Evolutionary conservation across 1,140 invertebrate genomes (phyloP).

Genomic region (Drosophila triauraria): DNA sequence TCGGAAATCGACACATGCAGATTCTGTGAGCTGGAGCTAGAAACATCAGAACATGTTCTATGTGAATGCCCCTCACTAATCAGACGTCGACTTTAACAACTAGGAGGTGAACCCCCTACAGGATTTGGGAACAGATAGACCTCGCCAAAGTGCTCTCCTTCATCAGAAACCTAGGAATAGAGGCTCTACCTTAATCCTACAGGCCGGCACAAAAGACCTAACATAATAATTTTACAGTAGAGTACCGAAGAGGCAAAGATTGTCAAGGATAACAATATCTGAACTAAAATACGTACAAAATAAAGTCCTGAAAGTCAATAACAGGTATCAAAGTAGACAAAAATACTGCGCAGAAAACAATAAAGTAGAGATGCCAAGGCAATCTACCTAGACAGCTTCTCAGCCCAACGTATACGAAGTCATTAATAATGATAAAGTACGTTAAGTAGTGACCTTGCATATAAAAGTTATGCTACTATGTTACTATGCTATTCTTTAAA

Average conservation of each 20-base stretch:
- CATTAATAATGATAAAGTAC: too few relatives aligned
- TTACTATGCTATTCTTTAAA: not conserved
- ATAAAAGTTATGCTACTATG: not conserved
- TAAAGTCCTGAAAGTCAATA: not conserved
- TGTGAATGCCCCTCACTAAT: too few relatives aligned
- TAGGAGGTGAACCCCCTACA: too few relatives aligned
- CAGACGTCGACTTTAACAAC: too few relatives aligned
- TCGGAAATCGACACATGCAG: too few relatives aligned
- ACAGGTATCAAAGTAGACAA: not conserved
- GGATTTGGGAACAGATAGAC: too few relatives aligned
- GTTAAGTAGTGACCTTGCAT: not conserved
- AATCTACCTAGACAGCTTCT: not conserved
- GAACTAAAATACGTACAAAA: not conserved
- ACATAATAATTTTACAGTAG: conserved; percentile 73
- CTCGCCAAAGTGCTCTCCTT: too few relatives aligned
- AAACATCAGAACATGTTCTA: too few relatives aligned
- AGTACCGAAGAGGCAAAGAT: conserved; percentile 52
- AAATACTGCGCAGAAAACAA: not conserved
- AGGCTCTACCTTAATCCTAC: too few relatives aligned
- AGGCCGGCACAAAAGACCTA: not conserved
- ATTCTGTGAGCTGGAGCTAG: too few relatives aligned
- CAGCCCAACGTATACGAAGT: too few relatives aligned
- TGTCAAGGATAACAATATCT: conserved; percentile 23
- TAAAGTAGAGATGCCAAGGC: not conserved
- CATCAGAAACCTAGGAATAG: too few relatives aligned